Conservation (phyloP, 1,140 invertebrate genomes). For the Bradysia coprophila region DNA sequence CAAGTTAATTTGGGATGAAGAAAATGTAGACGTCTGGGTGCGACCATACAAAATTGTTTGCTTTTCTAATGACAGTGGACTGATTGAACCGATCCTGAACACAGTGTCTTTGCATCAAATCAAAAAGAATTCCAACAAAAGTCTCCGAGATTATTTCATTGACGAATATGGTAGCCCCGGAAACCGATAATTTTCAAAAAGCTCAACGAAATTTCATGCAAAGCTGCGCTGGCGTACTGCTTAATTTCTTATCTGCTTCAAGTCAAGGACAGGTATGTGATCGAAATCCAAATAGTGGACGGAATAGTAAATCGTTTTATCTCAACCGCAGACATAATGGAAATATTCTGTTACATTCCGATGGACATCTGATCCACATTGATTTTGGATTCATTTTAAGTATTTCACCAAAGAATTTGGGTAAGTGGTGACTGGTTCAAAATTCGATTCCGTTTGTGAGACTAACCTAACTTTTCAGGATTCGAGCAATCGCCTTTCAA, state of each 20-base stretch:
- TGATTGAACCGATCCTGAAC: conserved; percentile 92
- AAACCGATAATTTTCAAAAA: conserved; percentile 72
- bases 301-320: conserved; percentile 1
- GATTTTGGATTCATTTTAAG: conserved; percentile 99
- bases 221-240: conserved; percentile 95
- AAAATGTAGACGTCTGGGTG: conserved; percentile 79
- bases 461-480: conserved; percentile 11
- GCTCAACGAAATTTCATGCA: conserved; percentile 95
- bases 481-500: conserved; percentile 78
- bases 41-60: conserved; percentile 63
- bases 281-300: no score
- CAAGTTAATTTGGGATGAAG: conserved; percentile 82
- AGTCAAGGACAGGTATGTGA: conserved; percentile 79
- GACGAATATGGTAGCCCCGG: conserved; percentile 77
- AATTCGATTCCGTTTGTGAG: no score
- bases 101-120: conserved; percentile 97
- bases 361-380: conserved; percentile 97
- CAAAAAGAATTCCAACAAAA: conserved; percentile 85
- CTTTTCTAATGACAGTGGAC: conserved; percentile 76
- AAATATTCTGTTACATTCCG: conserved; percentile 89
- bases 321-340: conserved; percentile 71
- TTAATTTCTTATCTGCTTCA: conserved; percentile 94
- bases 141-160: conserved; percentile 82
- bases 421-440: conserved; percentile 22
- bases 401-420: conserved; percentile 94